These are phyloP conservation scores for Octodonta nipae DNA, from an alignment of 2,888 invertebrate genomes.

Conservation along the genomic window DNA sequence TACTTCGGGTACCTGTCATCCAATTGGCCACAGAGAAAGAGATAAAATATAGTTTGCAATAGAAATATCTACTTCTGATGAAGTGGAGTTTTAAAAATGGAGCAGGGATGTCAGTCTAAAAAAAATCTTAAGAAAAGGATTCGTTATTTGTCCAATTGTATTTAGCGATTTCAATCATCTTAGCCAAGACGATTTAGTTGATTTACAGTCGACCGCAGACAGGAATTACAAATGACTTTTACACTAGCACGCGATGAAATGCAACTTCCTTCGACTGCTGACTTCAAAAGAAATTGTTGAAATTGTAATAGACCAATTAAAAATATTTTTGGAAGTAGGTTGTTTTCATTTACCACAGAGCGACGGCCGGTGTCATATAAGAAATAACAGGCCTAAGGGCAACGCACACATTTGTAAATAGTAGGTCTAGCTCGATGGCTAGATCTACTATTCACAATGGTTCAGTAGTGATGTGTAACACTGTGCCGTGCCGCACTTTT, in stretches of 20 bases:
- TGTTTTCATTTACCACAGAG: constrained; percentile 11
- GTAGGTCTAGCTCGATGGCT: constrained; percentile 2
- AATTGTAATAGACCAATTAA: constrained; percentile 8
- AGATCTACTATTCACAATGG: too few relatives aligned
- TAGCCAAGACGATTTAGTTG: constrained; percentile 9
- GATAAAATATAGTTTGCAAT: background rate
- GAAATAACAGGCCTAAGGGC: too few relatives aligned
- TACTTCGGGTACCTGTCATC: background rate
- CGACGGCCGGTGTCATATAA: too few relatives aligned
- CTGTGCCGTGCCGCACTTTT: too few relatives aligned
- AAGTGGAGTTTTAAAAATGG: background rate
- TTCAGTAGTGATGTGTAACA: too few relatives aligned
- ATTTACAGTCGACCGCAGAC: constrained; percentile 10
- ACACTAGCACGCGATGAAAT: constrained; percentile 12
- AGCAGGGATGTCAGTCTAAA: background rate
- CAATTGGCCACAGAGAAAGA: constrained; percentile 1
- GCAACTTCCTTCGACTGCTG: constrained; percentile 8
- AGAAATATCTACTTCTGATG: background rate
- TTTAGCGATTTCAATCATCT: constrained; percentile 2
- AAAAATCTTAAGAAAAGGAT: background rate
- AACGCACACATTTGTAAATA: background rate
- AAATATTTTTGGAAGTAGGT: constrained; percentile 14
- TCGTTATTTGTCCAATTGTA: background rate
- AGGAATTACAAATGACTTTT: constrained; percentile 11
- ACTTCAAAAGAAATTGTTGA: constrained; percentile 7